Conservation (phyloP, 2,797 vertebrate species). For the Micropoecilia bifurca region DNA sequence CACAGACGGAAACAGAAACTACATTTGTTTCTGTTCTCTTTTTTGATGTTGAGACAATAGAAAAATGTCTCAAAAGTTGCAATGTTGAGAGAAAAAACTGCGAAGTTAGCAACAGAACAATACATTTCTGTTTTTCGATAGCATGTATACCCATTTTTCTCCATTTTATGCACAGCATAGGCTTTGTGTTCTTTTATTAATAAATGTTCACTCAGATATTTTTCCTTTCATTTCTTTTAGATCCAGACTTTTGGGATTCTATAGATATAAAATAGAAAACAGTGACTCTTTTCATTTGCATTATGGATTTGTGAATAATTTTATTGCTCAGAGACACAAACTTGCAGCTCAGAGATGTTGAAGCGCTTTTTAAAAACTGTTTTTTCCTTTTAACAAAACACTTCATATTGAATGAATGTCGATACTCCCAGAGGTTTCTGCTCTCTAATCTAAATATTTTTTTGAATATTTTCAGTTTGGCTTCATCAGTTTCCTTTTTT, state of each 20-base stretch:
- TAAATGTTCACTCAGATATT: not conserved
- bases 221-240: not conserved
- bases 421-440: not conserved
- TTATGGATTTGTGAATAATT: not conserved
- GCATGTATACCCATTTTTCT: not conserved
- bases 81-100: conserved; percentile 13
- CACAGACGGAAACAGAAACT: conserved; percentile 33
- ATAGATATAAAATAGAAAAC: not conserved
- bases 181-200: not conserved
- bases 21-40: conserved; percentile 29
- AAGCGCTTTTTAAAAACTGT: not conserved
- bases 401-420: not conserved
- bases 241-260: not conserved
- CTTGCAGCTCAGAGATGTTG: not conserved
- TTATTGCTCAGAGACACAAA: not conserved
- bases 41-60: conserved; percentile 35
- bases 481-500: conserved; percentile 6
- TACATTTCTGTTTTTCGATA: not conserved
- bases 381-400: not conserved
- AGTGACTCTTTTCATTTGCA: not conserved
- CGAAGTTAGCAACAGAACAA: conserved; percentile 25
- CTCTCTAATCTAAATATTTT: not conserved
- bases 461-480: not conserved
- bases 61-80: conserved; percentile 26
- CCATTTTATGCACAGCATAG: not conserved